These are phyloP conservation scores for Phataginus tetradactyla DNA, from an alignment of 2,797 vertebrate genomes.

Conservation along the genomic window DNA sequence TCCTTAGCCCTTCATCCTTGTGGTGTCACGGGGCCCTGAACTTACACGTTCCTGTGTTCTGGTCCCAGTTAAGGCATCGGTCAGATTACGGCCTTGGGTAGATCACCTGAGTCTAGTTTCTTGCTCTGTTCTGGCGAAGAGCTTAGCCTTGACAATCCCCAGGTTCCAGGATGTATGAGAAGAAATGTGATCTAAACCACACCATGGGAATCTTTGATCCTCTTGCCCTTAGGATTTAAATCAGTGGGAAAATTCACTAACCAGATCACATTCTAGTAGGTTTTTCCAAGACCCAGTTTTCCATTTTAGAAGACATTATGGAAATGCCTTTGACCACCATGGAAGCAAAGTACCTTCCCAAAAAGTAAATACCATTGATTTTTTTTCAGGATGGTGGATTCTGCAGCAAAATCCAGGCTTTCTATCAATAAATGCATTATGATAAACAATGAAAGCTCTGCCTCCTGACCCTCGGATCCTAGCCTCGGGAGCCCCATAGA, in stretches of 20 bases:
- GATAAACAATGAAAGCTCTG: background rate
- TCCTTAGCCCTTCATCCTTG: background rate
- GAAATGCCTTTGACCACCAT: background rate
- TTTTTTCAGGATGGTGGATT: slow-evolving; percentile 2
- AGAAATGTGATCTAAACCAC: background rate
- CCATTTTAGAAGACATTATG: background rate
- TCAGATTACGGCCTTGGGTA: no score
- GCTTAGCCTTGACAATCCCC: background rate
- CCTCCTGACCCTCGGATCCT: background rate
- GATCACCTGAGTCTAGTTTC: background rate
- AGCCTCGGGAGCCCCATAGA: background rate
- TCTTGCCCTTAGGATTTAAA: background rate
- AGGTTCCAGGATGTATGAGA: background rate
- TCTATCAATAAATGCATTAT: background rate
- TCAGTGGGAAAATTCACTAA: background rate
- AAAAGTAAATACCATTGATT: background rate
- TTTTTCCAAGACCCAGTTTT: background rate
- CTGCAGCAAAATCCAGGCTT: background rate
- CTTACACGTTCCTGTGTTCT: background rate
- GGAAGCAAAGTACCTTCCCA: background rate
- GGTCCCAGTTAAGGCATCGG: no score
- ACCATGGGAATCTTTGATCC: background rate
- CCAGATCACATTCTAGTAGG: background rate
- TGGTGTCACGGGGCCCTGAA: no score
- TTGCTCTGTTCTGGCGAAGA: background rate